Conservation (phyloP, 2,888 invertebrate genomes). For the Drosophila prostipennis region DNA sequence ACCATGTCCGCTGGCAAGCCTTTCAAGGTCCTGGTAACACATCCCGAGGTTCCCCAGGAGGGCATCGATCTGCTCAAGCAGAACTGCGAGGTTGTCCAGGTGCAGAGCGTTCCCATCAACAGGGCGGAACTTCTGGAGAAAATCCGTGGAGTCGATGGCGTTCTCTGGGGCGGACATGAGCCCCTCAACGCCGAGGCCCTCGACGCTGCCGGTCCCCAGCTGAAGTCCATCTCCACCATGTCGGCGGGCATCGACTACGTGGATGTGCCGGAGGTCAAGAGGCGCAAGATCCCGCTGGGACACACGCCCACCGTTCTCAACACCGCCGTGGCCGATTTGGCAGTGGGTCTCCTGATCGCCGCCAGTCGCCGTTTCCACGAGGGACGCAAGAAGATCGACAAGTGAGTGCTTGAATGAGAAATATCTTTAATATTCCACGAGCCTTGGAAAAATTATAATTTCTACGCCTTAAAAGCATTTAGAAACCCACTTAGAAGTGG, state of each 20-base stretch:
- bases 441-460: no score
- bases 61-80: conserved; percentile 88
- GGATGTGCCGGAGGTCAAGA: conserved; percentile 89
- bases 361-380: conserved; percentile 92
- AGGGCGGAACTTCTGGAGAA: conserved; percentile 81
- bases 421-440: neutral
- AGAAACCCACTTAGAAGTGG: no score
- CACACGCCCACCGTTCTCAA: conserved; percentile 91
- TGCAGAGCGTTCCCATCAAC: conserved; percentile 73
- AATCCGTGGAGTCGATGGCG: conserved; percentile 80
- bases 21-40: conserved; percentile 89
- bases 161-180: conserved; percentile 81
- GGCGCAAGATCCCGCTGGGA: conserved; percentile 90
- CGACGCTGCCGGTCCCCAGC: conserved; percentile 85
- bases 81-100: conserved; percentile 77
- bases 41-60: conserved; percentile 88
- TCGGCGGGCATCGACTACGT: conserved; percentile 95
- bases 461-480: neutral
- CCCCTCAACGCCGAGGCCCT: conserved; percentile 79
- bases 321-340: conserved; percentile 92
- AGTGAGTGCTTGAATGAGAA: conserved; percentile 56
- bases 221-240: conserved; percentile 92
- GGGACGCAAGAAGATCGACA: conserved; percentile 88
- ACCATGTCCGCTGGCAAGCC: conserved; percentile 64
- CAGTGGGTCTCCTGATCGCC: conserved; percentile 90